Evolutionary conservation across 2,113 vertebrate genomes (phyloP), one percentile per base, ranked within the genome.

Genomic region (Engystomops pustulosus): DNA sequence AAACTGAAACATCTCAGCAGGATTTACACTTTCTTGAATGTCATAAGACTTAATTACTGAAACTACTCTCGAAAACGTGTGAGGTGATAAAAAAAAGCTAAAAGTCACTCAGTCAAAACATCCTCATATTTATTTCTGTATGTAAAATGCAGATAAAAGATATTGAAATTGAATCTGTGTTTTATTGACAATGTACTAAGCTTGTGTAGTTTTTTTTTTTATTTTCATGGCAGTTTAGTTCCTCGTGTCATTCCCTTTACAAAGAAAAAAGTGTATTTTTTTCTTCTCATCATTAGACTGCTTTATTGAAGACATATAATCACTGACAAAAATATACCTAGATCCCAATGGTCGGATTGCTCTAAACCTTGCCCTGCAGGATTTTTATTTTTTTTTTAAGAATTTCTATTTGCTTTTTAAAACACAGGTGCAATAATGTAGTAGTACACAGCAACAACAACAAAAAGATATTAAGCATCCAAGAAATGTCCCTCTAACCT

Each of bases 1-100:
- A 86, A 89, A 91, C 88, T 92, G 90, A 93, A 94, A 93, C 85
- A 93, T 91, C 89, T 89, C 92, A 92, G 93, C 90, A 90, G 89
- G 92, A 91, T 87, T 93, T 89, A 86, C 53, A 81, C 87, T 90
- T 92, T 89, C 89, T 88, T 87, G 81, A 91, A 93, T 90, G 89
- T 89, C 87, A 25, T 68, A 94, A 92, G 78, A 88, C 87, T 93
- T 94, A 93, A 93, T 94, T 93, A 94, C 88, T 85, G 85, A 87
- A 88, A 80, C 79, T 86, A 85, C 71, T 85, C 49, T n/a, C 8
- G 89, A 91, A 90, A 80, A 87, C 62, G 38, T 87, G 7, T 34
- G 78, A 69, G 77, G 79, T 90, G 85, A 85, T 89, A 91, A 91
- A 91, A 92, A 41, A 90, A 92, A 88, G 89, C 5, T 32, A 53